These are phyloP conservation scores for Myioborus melanocephalus DNA, from an alignment of 2,797 vertebrate genomes.

Conservation along the genomic window DNA sequence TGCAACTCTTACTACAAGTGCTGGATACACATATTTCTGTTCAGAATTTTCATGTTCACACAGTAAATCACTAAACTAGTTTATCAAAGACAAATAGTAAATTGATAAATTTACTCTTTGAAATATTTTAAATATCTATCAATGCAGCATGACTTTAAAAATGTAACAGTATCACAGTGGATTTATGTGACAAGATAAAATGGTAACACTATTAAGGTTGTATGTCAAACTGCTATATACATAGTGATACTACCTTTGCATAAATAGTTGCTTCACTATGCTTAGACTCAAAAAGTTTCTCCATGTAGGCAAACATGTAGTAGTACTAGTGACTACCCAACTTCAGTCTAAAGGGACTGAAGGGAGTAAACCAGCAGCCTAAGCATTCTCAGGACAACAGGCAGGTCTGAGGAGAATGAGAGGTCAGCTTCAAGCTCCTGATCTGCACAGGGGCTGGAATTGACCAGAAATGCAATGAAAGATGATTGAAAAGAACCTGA, in stretches of 20 bases:
- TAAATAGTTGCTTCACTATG: not conserved
- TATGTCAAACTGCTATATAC: not conserved
- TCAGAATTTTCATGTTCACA: not conserved
- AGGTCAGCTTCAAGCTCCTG: not conserved
- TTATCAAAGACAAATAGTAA: not conserved
- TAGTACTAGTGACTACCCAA: not conserved
- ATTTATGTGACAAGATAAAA: not conserved
- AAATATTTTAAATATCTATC: not conserved
- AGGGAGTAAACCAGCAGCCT: not conserved
- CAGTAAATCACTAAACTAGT: not conserved
- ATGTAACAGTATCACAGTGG: not conserved
- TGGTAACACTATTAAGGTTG: not conserved
- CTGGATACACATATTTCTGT: not conserved
- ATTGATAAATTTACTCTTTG: not conserved
- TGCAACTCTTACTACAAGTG: rapidly evolving
- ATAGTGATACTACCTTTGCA: not conserved
- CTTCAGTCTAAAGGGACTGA: not conserved
- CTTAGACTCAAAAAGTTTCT: not conserved
- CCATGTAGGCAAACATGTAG: not conserved
- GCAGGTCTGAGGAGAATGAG: not conserved
- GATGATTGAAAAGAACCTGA: not conserved
- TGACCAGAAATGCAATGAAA: not conserved
- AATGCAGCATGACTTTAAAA: not conserved
- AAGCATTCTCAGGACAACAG: not conserved
- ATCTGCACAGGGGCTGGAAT: not conserved